Evolutionary conservation across 2,113 vertebrate species (phyloP).

Genomic region (Chionomys nivalis): DNA sequence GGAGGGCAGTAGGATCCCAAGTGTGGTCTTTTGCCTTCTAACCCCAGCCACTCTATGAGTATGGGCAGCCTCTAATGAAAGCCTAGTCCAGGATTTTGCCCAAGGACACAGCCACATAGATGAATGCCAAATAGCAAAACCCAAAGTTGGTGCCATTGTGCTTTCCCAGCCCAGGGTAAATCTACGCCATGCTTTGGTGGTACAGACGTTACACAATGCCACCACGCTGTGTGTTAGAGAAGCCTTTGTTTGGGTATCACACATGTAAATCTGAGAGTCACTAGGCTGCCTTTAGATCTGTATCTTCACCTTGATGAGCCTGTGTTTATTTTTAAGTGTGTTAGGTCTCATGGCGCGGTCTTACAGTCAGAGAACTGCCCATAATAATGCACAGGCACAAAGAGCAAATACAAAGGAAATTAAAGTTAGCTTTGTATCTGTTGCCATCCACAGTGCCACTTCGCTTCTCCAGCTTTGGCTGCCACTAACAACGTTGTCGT

Average conservation of each 20-base stretch:
- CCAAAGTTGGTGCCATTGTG: not conserved
- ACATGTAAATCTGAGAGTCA: not conserved
- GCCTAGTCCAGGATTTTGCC: not conserved
- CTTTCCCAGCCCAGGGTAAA: not conserved
- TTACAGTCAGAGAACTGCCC: not conserved
- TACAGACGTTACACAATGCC: not conserved
- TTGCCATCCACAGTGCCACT: not conserved
- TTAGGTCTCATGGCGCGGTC: not conserved
- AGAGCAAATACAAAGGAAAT: not conserved
- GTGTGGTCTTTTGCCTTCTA: not conserved
- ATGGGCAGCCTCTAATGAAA: too few relatives aligned
- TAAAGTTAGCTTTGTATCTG: constrained; percentile 32
- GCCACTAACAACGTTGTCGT: not conserved
- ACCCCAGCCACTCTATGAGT: not conserved
- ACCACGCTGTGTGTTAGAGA: not conserved
- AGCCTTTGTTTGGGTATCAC: not conserved
- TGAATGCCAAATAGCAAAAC: not conserved
- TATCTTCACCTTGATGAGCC: not conserved
- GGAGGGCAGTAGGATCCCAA: not conserved
- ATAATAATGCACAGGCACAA: not conserved
- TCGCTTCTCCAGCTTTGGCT: not conserved
- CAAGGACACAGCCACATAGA: not conserved
- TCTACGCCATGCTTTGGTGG: not conserved
- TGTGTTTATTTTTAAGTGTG: constrained; percentile 8
- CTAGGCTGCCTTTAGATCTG: not conserved